These are phyloP conservation scores for Sparidentex hasta DNA, from an alignment of 2,797 vertebrate species.

Conservation along the genomic window DNA sequence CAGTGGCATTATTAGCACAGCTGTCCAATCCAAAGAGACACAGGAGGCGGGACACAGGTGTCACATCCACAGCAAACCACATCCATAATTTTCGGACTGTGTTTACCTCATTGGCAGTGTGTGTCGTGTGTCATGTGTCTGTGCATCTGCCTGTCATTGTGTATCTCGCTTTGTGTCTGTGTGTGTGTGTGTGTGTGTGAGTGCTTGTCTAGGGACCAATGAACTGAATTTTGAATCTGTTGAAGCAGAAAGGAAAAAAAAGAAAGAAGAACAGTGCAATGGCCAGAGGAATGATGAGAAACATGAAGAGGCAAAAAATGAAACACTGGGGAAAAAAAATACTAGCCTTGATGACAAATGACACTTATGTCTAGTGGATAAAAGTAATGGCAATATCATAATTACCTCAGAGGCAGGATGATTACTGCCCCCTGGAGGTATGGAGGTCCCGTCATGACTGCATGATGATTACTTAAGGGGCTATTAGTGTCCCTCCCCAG, in stretches of 20 bases:
- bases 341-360: slow-evolving; percentile 2
- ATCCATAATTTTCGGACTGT: slow-evolving; percentile 72
- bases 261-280: not conserved
- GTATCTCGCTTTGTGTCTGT: slow-evolving; percentile 4
- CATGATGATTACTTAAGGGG: slow-evolving; percentile 69
- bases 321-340: not conserved
- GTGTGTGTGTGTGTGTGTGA: not conserved
- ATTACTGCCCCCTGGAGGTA: slow-evolving; percentile 57
- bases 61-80: slow-evolving; percentile 71
- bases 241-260: not conserved
- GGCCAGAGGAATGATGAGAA: not conserved
- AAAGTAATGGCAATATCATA: slow-evolving; percentile 48
- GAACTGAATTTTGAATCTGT: slow-evolving; percentile 1
- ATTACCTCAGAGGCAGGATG: slow-evolving; percentile 52
- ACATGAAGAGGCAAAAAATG: not conserved
- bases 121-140: slow-evolving; percentile 30
- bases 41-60: slow-evolving; percentile 80
- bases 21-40: slow-evolving; percentile 79
- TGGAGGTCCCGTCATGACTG: slow-evolving; percentile 39
- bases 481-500: slow-evolving; percentile 58
- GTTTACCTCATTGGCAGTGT: slow-evolving; percentile 72
- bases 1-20: slow-evolving; percentile 75
- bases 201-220: slow-evolving; percentile 20
- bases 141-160: slow-evolving; percentile 22
- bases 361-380: slow-evolving; percentile 11